Evolutionary conservation across 2,888 invertebrate species (phyloP).

Genomic region (Andrena praecox): DNA sequence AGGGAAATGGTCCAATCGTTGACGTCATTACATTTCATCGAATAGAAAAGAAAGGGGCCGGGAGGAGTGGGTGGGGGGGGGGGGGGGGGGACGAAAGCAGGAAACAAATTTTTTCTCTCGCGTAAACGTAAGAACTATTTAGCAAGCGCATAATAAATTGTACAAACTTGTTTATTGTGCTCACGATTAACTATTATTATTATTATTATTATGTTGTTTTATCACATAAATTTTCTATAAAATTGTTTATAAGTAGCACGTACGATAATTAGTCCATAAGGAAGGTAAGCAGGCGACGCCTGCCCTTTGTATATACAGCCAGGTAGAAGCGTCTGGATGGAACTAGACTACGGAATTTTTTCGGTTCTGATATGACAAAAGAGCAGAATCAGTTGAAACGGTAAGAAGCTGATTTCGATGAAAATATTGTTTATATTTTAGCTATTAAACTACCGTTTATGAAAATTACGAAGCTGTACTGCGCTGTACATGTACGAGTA

Average conservation of each 20-base stretch:
- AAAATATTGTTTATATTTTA: constrained; percentile 77
- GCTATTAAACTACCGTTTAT: constrained; percentile 69
- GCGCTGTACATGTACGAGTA: constrained; percentile 51
- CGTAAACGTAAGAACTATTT: constrained; percentile 76
- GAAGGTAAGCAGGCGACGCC: constrained; percentile 47
- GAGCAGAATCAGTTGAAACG: constrained; percentile 45
- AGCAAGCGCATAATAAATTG: constrained; percentile 83
- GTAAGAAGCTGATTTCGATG: constrained; percentile 62
- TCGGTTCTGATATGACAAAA: constrained; percentile 40
- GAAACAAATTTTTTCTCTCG: constrained; percentile 61
- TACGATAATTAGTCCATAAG: constrained; percentile 77
- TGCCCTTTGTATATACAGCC: constrained; percentile 76
- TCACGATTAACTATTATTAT: constrained; percentile 79
- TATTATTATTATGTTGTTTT: constrained; percentile 81
- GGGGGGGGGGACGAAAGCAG: constrained; percentile 4
- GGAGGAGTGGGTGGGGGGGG: neutral
- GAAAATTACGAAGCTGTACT: constrained; percentile 40
- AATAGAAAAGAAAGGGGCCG: constrained; percentile 33
- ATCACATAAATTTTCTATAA: constrained; percentile 83
- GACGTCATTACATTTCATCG: constrained; percentile 46
- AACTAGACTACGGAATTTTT: constrained; percentile 61
- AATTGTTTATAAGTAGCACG: constrained; percentile 82
- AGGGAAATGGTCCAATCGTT: constrained; percentile 48
- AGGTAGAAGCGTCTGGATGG: constrained; percentile 53
- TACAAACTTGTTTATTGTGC: constrained; percentile 84